A percentile compares a stretch with the other conserved stretches of the same genome.
These are phyloP conservation scores for Mus spicilegus DNA, from an alignment of 2,113 vertebrate species.

Conservation along the genomic window DNA sequence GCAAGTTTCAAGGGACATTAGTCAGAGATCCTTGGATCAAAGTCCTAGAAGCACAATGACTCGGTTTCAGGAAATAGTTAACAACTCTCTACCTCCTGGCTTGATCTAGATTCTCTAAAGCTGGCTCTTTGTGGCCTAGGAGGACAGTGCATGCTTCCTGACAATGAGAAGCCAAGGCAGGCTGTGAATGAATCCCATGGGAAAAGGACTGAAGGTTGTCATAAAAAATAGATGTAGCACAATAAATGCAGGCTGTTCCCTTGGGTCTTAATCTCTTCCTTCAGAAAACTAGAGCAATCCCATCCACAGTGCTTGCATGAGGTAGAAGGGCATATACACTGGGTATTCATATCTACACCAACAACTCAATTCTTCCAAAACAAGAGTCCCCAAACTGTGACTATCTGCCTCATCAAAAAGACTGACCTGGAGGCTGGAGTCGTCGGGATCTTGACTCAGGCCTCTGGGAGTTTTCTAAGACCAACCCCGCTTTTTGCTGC, in stretches of 20 bases:
- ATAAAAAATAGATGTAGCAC: constrained; percentile 73
- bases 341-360: background rate
- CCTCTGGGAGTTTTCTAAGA: background rate
- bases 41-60: constrained; percentile 57
- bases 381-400: background rate
- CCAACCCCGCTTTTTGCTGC: background rate
- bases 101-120: constrained; percentile 61
- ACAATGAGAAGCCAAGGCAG: constrained; percentile 67
- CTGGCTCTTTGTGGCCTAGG: constrained; percentile 49
- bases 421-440: background rate
- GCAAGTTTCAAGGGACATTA: background rate
- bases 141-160: constrained; percentile 56
- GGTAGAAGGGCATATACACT: background rate
- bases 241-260: constrained; percentile 69
- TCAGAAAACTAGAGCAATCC: constrained; percentile 66
- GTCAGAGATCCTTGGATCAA: constrained; percentile 27
- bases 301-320: background rate
- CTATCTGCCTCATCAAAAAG: background rate
- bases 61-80: constrained; percentile 72
- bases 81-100: constrained; percentile 59
- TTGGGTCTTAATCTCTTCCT: constrained; percentile 72
- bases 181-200: constrained; percentile 67
- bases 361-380: background rate
- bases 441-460: background rate
- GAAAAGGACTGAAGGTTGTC: constrained; percentile 69